A percentile compares a stretch with the other conserved stretches of the same genome.
Conservation (phyloP, 1,140 invertebrate species). For the Drosophila bifasciata region DNA sequence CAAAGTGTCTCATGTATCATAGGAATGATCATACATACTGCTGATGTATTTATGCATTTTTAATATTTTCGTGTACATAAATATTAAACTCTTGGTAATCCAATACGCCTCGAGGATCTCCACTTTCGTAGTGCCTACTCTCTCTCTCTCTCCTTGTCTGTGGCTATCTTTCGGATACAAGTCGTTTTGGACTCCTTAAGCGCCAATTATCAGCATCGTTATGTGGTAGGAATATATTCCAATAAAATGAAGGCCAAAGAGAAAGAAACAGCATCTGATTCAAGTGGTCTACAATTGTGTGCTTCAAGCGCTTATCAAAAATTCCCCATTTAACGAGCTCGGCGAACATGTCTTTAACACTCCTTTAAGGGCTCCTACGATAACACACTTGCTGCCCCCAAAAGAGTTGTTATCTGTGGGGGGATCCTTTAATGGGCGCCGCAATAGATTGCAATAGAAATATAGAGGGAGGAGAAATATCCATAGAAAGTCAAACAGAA, state of each 20-base stretch:
- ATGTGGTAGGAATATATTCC: constrained; percentile 61
- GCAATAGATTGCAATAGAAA: not conserved
- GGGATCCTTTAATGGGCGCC: not conserved
- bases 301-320: constrained; percentile 45
- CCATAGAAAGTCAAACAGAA: not conserved
- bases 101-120: constrained; percentile 26
- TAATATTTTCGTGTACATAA: constrained; percentile 64
- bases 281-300: constrained; percentile 53
- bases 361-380: constrained; percentile 42
- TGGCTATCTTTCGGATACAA: constrained; percentile 28
- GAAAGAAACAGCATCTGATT: constrained; percentile 25
- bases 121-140: constrained; percentile 47
- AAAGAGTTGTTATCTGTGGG: constrained; percentile 17
- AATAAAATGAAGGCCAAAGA: constrained; percentile 50
- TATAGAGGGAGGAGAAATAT: not conserved
- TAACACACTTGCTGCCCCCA: constrained; percentile 29
- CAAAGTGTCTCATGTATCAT: constrained; percentile 66
- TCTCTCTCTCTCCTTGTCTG: not conserved
- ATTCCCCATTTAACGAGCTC: constrained; percentile 37
- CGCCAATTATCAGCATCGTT: constrained; percentile 72
- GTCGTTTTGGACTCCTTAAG: constrained; percentile 30
- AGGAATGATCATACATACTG: constrained; percentile 19
- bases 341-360: constrained; percentile 68
- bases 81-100: constrained; percentile 49
- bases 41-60: constrained; percentile 78